Conservation (phyloP, 2,113 vertebrate genomes). For the Budorcas taxicolor region DNA sequence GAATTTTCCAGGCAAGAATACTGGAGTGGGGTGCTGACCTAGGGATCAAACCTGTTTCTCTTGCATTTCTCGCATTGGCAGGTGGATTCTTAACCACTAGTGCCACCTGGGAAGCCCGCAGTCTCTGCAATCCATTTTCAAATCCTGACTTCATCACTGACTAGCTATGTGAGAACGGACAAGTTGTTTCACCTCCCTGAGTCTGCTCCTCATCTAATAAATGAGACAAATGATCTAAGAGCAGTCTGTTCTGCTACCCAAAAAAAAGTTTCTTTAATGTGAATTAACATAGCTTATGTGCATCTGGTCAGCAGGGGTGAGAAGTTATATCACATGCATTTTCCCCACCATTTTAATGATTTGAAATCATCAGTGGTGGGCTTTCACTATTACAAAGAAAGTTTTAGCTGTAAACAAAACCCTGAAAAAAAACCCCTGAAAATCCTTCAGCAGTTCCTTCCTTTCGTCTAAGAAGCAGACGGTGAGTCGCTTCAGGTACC, state of each 20-base stretch:
- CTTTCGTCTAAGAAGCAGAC: not conserved
- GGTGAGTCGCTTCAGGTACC: not conserved
- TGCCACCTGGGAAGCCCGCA: not conserved
- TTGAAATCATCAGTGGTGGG: not conserved
- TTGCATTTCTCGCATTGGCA: not conserved
- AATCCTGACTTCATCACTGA: not conserved
- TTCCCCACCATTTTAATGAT: not conserved
- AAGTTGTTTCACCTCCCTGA: not conserved
- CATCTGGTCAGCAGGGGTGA: not conserved
- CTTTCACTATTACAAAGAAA: not conserved
- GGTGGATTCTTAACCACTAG: not conserved
- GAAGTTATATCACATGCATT: not conserved
- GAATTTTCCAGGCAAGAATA: not conserved
- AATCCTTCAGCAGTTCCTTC: not conserved
- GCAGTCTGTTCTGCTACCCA: not conserved
- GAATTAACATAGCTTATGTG: not conserved
- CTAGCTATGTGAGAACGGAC: not conserved
- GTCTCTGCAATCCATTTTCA: not conserved
- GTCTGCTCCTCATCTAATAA: not conserved
- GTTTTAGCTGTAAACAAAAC: not conserved
- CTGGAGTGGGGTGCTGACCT: not conserved
- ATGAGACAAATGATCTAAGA: not conserved
- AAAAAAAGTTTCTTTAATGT: not conserved
- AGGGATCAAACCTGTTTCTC: not conserved
- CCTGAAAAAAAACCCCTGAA: not conserved